These are phyloP conservation scores for Heliocidaris erythrogramma DNA, from an alignment of 35 echinoderm and acorn worm genomes.

Conservation along the genomic window DNA sequence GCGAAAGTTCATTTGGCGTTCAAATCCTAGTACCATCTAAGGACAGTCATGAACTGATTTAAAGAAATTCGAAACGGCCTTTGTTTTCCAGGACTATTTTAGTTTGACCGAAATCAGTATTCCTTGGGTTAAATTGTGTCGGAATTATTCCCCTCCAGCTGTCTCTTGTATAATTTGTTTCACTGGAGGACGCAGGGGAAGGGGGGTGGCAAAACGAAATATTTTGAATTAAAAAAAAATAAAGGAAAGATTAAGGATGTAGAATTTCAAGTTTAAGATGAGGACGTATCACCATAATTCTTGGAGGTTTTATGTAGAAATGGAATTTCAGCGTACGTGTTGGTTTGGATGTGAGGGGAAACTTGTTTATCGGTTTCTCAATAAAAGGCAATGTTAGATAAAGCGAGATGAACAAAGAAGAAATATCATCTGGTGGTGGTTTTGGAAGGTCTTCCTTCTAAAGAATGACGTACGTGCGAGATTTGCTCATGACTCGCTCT, in stretches of 20 bases:
- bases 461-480: conserved; percentile 8
- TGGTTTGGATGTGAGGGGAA: neutral
- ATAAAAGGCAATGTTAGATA: neutral
- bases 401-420: neutral
- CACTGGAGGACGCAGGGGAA: too few relatives aligned
- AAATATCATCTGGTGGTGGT: neutral
- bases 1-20: too few relatives aligned
- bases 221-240: neutral
- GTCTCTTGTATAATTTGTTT: neutral
- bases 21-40: too few relatives aligned
- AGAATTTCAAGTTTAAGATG: too few relatives aligned
- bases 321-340: neutral
- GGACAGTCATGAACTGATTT: too few relatives aligned
- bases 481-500: neutral
- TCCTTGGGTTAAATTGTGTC: too few relatives aligned
- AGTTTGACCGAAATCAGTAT: too few relatives aligned
- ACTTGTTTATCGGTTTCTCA: neutral
- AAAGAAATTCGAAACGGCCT: too few relatives aligned
- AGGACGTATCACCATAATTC: neutral
- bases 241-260: too few relatives aligned
- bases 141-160: too few relatives aligned
- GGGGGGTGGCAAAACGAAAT: too few relatives aligned
- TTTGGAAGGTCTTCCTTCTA: neutral
- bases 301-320: neutral
- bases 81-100: too few relatives aligned